Evolutionary conservation across 2,113 vertebrate species (phyloP).

Genomic region (Ammospiza caudacuta): DNA sequence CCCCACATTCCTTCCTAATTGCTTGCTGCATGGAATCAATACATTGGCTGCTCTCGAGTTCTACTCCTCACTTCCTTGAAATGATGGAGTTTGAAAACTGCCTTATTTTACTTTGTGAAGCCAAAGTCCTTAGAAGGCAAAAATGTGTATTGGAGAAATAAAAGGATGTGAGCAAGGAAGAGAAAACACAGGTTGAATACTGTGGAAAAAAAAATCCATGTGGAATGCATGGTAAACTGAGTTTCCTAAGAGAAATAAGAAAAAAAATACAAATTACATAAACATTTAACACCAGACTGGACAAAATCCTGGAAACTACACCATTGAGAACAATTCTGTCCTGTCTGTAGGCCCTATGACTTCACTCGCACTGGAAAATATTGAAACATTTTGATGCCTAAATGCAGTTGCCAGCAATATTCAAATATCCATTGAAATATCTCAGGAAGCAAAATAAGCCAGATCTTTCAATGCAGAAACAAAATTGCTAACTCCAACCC

Average conservation of each 20-base stretch:
- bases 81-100: background rate
- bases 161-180: background rate
- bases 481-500: background rate
- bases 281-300: background rate
- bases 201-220: background rate
- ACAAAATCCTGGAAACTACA: conserved; percentile 35
- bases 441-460: background rate
- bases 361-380: background rate
- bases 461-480: background rate
- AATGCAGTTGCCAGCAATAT: background rate
- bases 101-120: background rate
- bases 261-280: background rate
- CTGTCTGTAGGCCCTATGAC: background rate
- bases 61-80: background rate
- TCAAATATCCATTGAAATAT: background rate
- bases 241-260: background rate
- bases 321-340: background rate
- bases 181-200: background rate
- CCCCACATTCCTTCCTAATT: background rate
- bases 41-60: background rate
- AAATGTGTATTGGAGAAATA: background rate
- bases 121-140: background rate
- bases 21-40: background rate
- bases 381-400: background rate
- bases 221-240: background rate